Conservation (phyloP, 2,113 vertebrate genomes). For the Irena cyanogastra region DNA sequence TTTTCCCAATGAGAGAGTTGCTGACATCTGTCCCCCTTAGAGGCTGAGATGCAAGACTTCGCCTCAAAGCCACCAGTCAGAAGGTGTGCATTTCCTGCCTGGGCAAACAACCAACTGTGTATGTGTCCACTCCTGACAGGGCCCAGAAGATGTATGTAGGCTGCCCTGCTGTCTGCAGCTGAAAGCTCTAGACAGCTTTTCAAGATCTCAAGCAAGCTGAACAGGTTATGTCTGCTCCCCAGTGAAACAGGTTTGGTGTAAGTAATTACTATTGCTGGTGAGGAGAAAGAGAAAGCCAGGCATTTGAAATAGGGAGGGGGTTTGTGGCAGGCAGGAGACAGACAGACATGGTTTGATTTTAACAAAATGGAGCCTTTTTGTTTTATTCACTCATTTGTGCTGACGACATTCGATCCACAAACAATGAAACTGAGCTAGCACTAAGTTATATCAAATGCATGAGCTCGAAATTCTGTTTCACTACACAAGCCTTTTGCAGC, state of each 20-base stretch:
- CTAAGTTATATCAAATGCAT: neutral
- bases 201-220: conserved; percentile 21
- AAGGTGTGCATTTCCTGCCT: neutral
- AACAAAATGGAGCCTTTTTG: neutral
- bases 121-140: neutral
- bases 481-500: neutral
- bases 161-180: neutral
- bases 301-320: neutral
- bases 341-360: neutral
- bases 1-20: neutral
- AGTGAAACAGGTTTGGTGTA: neutral
- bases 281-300: neutral
- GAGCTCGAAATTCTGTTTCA: neutral
- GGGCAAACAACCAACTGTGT: neutral
- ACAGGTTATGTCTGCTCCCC: neutral
- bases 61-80: neutral
- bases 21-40: neutral
- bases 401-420: neutral
- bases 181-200: neutral
- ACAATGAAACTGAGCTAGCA: neutral
- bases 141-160: neutral
- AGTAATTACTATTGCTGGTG: neutral
- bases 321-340: neutral
- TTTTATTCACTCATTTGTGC: neutral
- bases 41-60: neutral